phyloP scores from a whole-genome alignment of 2,113 vertebrate species.

The Pholis gunnellus region DNA sequence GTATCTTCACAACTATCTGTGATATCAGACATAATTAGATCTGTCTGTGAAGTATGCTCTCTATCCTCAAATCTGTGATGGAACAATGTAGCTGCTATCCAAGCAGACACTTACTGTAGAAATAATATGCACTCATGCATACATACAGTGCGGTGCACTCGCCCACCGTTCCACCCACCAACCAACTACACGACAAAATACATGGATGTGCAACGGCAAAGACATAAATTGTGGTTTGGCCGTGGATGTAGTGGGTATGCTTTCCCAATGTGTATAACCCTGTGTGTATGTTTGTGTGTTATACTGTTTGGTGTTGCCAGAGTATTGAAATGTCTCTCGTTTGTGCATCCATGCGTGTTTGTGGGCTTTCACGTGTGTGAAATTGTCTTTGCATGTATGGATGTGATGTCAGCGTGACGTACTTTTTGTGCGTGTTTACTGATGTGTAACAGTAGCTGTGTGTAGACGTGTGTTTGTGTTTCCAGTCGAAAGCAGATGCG shows the following conservation, averaged over 20 bases:
- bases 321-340: slow-evolving; percentile 4
- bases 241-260: neutral
- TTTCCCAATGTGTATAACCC: neutral
- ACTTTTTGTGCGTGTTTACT: neutral
- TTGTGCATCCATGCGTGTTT: slow-evolving; percentile 14
- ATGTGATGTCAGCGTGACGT: neutral
- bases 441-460: slow-evolving; percentile 16
- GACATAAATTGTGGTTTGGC: slow-evolving; percentile 46
- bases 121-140: slow-evolving; percentile 54
- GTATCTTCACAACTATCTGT: slow-evolving; percentile 42
- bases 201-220: slow-evolving; percentile 23
- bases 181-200: slow-evolving; percentile 33
- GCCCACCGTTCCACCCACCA: slow-evolving; percentile 21
- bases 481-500: slow-evolving; percentile 17
- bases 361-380: neutral
- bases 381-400: neutral
- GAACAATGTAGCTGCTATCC: slow-evolving; percentile 38
- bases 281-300: neutral
- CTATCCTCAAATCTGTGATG: slow-evolving; percentile 42
- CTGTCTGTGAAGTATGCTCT: slow-evolving; percentile 41
- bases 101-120: slow-evolving; percentile 59
- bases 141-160: slow-evolving; percentile 30
- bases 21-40: slow-evolving; percentile 61
- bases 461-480: slow-evolving; percentile 3
- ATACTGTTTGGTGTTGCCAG: neutral